A percentile compares a stretch with the other conserved stretches of the same genome.
phyloP scores from a whole-genome alignment of 2,888 invertebrate genomes.

The Ochropleura plecta region DNA sequence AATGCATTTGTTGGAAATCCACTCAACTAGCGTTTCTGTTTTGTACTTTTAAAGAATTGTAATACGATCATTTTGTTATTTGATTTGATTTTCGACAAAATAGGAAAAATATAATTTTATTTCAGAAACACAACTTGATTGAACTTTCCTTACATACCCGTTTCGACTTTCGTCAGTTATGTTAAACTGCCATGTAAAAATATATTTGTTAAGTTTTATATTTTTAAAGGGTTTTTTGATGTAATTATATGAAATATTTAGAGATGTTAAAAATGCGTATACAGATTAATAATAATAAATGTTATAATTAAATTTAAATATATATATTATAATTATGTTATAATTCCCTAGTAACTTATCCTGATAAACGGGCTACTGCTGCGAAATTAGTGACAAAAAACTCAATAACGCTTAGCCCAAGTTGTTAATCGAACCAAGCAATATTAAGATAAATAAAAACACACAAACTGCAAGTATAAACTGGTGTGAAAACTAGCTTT shows the following conservation, averaged over 20 bases:
- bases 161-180: neutral
- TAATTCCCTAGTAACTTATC: neutral
- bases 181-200: neutral
- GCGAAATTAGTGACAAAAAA: neutral
- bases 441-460: neutral
- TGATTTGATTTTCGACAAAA: neutral
- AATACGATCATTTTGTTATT: constrained; percentile 34
- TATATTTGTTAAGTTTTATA: too few relatives aligned
- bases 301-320: too few relatives aligned
- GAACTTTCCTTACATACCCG: neutral
- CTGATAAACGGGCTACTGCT: neutral
- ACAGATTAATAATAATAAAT: too few relatives aligned
- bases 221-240: too few relatives aligned
- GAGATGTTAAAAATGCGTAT: too few relatives aligned
- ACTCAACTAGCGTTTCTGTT: constrained; percentile 27
- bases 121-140: neutral
- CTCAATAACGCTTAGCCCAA: neutral
- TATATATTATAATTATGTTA: too few relatives aligned
- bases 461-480: neutral
- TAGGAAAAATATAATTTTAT: constrained; percentile 2
- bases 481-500: neutral
- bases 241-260: too few relatives aligned
- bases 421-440: neutral
- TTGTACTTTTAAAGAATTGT: constrained; percentile 32
- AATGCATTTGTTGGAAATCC: constrained; percentile 45